These are phyloP conservation scores for Drosophila aldrichi DNA, from an alignment of 2,888 invertebrate genomes.

Conservation along the genomic window DNA sequence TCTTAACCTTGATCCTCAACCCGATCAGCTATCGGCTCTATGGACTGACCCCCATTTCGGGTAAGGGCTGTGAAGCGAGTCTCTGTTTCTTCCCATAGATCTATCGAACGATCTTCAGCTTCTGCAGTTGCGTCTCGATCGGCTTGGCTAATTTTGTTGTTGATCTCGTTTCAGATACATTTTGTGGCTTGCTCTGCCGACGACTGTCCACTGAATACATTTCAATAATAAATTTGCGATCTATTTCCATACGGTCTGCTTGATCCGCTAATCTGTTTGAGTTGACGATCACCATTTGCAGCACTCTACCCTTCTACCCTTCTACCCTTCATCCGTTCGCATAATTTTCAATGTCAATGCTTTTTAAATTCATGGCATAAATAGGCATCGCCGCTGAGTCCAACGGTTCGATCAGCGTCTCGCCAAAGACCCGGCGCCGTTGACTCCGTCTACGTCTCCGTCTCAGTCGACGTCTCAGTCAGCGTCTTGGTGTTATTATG, in stretches of 20 bases:
- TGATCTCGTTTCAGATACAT: not conserved
- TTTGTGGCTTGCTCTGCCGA: not conserved
- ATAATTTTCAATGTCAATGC: constrained; percentile 78
- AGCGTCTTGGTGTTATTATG: not conserved
- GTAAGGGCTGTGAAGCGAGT: not conserved
- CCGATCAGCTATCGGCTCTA: not conserved
- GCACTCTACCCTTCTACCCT: not conserved
- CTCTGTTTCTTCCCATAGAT: not conserved
- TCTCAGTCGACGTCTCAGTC: not conserved
- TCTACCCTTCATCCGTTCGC: constrained; percentile 48
- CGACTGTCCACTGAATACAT: constrained; percentile 4
- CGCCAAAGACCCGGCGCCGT: constrained; percentile 21
- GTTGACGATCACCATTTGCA: constrained; percentile 3
- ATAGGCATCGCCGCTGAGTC: constrained; percentile 25
- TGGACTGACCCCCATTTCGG: not conserved
- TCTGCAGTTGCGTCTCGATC: not conserved
- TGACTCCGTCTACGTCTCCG: not conserved
- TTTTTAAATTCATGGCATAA: constrained; percentile 71
- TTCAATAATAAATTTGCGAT: constrained; percentile 3
- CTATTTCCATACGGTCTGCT: constrained; percentile 6
- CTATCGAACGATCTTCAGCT: not conserved
- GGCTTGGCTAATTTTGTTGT: not conserved
- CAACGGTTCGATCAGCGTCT: constrained; percentile 15
- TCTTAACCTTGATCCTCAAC: not conserved
- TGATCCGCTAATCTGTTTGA: constrained; percentile 12